These are phyloP conservation scores for Poeciliopsis turneri DNA, from an alignment of 2,797 vertebrate genomes.

Conservation along the genomic window DNA sequence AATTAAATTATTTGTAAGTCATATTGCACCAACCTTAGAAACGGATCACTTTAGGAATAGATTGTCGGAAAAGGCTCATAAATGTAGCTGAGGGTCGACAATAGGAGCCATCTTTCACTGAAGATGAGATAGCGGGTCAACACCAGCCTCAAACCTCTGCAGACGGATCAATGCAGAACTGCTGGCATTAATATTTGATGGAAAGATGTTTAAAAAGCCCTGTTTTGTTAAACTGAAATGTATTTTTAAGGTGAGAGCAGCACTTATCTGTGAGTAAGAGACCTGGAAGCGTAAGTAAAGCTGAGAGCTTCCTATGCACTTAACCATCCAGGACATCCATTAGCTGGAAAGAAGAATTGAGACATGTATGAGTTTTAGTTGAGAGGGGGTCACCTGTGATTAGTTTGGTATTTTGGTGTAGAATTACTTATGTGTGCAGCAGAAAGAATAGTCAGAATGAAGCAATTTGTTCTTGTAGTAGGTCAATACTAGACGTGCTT, in stretches of 20 bases:
- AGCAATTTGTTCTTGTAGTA: background rate
- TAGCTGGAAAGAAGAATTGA: background rate
- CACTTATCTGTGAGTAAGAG: background rate
- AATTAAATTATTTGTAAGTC: too few species aligned
- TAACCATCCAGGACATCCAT: background rate
- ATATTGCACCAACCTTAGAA: too few species aligned
- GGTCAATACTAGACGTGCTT: background rate
- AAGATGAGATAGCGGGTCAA: background rate
- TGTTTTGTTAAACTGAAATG: slow-evolving; percentile 4
- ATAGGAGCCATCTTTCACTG: background rate
- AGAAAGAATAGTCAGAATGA: background rate
- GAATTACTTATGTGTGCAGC: background rate
- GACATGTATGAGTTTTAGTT: background rate
- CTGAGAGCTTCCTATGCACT: slow-evolving; percentile 13
- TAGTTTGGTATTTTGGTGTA: slow-evolving; percentile 11
- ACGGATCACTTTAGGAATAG: background rate
- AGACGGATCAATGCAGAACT: background rate
- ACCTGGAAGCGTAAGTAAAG: background rate
- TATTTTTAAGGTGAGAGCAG: slow-evolving; percentile 5
- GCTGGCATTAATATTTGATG: slow-evolving; percentile 8
- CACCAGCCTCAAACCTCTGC: background rate
- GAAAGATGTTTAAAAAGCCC: background rate
- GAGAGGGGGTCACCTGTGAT: background rate
- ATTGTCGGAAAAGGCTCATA: background rate
- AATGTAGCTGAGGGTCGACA: background rate